Percentiles rank a stretch among this genome's conserved stretches.
These are phyloP conservation scores for Sitobion miscanthi DNA, from an alignment of 1,140 invertebrate species.

Conservation along the genomic window DNA sequence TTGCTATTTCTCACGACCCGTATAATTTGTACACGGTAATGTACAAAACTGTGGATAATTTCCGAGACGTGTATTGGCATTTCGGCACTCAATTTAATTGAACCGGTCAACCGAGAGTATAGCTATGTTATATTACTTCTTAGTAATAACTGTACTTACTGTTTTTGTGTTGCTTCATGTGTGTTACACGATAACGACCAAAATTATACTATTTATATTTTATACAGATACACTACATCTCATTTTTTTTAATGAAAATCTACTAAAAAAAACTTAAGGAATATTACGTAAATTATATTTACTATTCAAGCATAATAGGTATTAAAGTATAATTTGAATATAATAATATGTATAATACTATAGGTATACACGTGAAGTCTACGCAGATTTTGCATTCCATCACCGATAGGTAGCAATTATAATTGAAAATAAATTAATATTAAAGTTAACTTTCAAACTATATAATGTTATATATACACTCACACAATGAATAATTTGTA, in stretches of 20 bases:
- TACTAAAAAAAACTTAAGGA: background rate
- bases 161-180: background rate
- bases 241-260: background rate
- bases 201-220: background rate
- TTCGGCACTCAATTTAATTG: slow-evolving; percentile 39
- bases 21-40: slow-evolving; percentile 30
- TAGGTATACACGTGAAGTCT: background rate
- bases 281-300: background rate
- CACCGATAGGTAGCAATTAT: background rate
- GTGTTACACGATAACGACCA: background rate
- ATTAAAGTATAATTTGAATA: background rate
- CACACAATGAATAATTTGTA: background rate
- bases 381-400: background rate
- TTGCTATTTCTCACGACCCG: slow-evolving; percentile 39
- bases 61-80: slow-evolving; percentile 34
- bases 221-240: background rate
- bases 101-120: slow-evolving; percentile 28
- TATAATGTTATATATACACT: no score
- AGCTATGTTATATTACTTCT: slow-evolving; percentile 11
- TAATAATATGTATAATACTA: background rate
- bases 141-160: slow-evolving; percentile 13
- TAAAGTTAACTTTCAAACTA: background rate
- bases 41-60: slow-evolving; percentile 36
- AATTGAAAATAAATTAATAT: background rate
- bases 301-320: background rate